phyloP scores from a whole-genome alignment of 1,140 invertebrate species.

The Eubasilissa regina region DNA sequence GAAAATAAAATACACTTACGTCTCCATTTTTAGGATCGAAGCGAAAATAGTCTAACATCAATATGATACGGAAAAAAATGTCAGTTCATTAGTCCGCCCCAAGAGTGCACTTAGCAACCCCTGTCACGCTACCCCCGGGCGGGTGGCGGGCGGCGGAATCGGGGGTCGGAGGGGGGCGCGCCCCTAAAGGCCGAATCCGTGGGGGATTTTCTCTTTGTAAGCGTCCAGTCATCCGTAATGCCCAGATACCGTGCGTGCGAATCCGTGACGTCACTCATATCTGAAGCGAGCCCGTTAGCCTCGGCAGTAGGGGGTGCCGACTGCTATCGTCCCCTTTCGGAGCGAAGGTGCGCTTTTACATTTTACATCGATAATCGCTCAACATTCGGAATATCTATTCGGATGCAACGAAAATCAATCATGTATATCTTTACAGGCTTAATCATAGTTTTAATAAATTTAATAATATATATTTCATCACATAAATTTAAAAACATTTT shows the following conservation, averaged over 20 bases:
- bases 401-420: too few relatives aligned
- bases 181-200: slow-evolving; percentile 55
- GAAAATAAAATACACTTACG: slow-evolving; percentile 8
- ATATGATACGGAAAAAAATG: slow-evolving; percentile 38
- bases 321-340: neutral
- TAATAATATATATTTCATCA: too few relatives aligned
- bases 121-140: neutral
- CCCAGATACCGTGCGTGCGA: slow-evolving; percentile 58
- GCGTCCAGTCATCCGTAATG: slow-evolving; percentile 57
- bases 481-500: too few relatives aligned
- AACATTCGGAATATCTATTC: neutral
- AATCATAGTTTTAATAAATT: too few relatives aligned
- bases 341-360: neutral
- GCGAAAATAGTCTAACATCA: slow-evolving; percentile 21
- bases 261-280: slow-evolving; percentile 54
- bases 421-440: too few relatives aligned
- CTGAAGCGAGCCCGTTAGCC: slow-evolving; percentile 21
- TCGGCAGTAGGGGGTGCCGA: neutral
- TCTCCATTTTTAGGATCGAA: slow-evolving; percentile 12
- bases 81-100: slow-evolving; percentile 45
- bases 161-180: neutral
- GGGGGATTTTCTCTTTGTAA: slow-evolving; percentile 57
- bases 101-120: slow-evolving; percentile 40
- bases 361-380: neutral
- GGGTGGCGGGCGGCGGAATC: neutral